Evolutionary conservation across 2,888 invertebrate genomes (phyloP), one percentile per base, ranked within the genome.

Genomic region (Prostheceraeus crozeri): DNA sequence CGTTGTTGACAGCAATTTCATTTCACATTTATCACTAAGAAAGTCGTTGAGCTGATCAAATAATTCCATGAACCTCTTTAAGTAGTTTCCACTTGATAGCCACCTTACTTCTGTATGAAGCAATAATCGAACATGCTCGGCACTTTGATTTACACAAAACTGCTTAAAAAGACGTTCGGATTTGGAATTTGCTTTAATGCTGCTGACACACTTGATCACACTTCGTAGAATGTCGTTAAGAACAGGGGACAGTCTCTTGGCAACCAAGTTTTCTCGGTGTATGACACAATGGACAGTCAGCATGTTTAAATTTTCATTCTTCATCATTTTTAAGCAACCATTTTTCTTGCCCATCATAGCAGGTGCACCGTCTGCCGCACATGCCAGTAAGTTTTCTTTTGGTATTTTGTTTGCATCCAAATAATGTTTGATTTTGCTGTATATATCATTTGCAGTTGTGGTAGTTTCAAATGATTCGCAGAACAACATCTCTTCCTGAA

Each of bases 21-120:
- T n/a, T n/a, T n/a, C n/a, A n/a, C n/a, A n/a, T n/a, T n/a, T n/a
- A n/a, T n/a, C n/a, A n/a, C n/a, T n/a, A 8, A 40, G 19, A 40
- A 40, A 40, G 4, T 40, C 48, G 3, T n/a, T 21, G 11, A 46
- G 3, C 23, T n/a, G n/a, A 55, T 65, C 58, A 56, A 64, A 63
- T 52, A 62, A 46, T 52, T 56, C 45, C 31, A 62, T 57, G 57
- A 62, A 62, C n/a, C n/a, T n/a, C n/a, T n/a, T n/a, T n/a, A n/a
- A n/a, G 46, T 40, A 64, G 30, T 62, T 64, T 40, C 64, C 62
- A 61, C 62, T 64, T 21, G 61, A 64, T 27, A 64, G 55, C 59
- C 58, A 62, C n/a, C 59, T 53, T 35, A 63, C 60, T 31, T 60
- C 63, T 52, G 59, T 62, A 30, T 63, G 65, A 51, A 60, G 57